Percentiles rank a stretch among this genome's conserved stretches.
Conservation (phyloP, 2,888 invertebrate genomes). For the Tetheella fluctuosa region DNA sequence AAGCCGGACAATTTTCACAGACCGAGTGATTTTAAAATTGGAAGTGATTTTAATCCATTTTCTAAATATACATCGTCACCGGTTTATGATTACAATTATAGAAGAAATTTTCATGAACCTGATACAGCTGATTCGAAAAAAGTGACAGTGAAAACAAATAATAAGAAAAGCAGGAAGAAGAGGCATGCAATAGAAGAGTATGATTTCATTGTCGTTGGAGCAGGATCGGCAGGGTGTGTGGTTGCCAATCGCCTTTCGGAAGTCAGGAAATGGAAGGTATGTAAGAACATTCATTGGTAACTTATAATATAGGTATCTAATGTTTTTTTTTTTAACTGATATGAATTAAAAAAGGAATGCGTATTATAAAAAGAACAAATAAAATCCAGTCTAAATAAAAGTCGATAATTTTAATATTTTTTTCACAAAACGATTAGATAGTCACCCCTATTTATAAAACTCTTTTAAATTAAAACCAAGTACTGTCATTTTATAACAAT, state of each 20-base stretch:
- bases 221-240: slow-evolving; percentile 88
- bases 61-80: slow-evolving; percentile 27
- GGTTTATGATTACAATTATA: slow-evolving; percentile 40
- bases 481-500: too few species aligned
- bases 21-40: slow-evolving; percentile 34
- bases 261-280: slow-evolving; percentile 85
- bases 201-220: slow-evolving; percentile 87
- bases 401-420: too few species aligned
- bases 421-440: too few species aligned
- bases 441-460: too few species aligned
- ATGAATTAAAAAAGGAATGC: too few species aligned
- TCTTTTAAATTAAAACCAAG: too few species aligned
- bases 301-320: background rate
- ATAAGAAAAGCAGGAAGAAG: slow-evolving; percentile 46
- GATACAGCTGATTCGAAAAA: slow-evolving; percentile 51
- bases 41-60: slow-evolving; percentile 30
- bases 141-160: slow-evolving; percentile 32
- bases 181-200: slow-evolving; percentile 65
- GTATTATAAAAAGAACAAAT: too few species aligned
- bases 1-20: slow-evolving; percentile 40
- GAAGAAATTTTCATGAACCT: slow-evolving; percentile 46
- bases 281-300: slow-evolving; percentile 28
- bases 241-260: slow-evolving; percentile 86
- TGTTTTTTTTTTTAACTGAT: too few species aligned
- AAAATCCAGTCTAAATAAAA: too few species aligned